A percentile compares a stretch with the other conserved stretches of the same genome.
These are phyloP conservation scores for Anastrepha ludens DNA, from an alignment of 1,140 invertebrate species.

Conservation along the genomic window DNA sequence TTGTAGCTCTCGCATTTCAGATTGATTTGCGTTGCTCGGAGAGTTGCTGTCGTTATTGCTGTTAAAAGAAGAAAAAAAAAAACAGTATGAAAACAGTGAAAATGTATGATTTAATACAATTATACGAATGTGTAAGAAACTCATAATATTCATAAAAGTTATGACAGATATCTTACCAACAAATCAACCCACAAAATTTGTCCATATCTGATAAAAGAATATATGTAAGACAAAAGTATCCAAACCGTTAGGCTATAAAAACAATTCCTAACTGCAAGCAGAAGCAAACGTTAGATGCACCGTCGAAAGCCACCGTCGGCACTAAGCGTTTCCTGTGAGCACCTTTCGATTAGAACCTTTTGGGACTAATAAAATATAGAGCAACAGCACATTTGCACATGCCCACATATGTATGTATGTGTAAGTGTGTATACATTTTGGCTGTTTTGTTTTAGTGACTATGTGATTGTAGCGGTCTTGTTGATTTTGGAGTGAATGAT, in stretches of 20 bases:
- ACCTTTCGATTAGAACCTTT: not conserved
- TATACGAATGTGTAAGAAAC: not conserved
- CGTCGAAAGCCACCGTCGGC: too few species aligned
- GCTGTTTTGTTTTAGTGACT: not conserved
- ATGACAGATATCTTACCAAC: constrained; percentile 28
- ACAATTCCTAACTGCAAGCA: not conserved
- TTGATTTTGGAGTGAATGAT: not conserved
- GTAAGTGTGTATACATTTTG: not conserved
- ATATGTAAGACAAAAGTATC: not conserved
- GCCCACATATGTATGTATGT: not conserved
- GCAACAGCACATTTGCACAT: not conserved
- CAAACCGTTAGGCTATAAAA: too few species aligned
- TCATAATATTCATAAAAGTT: not conserved
- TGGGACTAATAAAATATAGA: not conserved
- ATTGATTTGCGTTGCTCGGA: not conserved
- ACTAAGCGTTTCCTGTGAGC: not conserved
- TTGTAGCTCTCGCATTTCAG: constrained; percentile 13
- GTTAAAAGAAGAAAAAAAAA: too few species aligned
- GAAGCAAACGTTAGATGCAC: too few species aligned
- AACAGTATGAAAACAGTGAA: not conserved
- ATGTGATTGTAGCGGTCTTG: not conserved
- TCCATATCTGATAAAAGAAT: not conserved
- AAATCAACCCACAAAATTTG: constrained; percentile 23
- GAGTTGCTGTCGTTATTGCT: not conserved
- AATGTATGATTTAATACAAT: not conserved